Evolutionary conservation across 2,797 vertebrate species (phyloP).

Genomic region (Labroides dimidiatus): DNA sequence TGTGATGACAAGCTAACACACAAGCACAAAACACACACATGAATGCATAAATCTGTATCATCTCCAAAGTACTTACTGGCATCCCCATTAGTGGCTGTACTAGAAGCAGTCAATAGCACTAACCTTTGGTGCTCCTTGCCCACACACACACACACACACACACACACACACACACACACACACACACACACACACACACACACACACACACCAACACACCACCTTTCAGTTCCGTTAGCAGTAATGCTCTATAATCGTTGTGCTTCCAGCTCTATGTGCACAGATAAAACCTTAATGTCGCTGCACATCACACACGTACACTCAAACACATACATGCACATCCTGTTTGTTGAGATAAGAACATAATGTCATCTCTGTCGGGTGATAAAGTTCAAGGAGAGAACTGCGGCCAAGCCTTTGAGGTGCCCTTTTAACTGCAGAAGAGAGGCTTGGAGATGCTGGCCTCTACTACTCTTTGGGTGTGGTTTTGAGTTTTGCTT

Average conservation of each 20-base stretch:
- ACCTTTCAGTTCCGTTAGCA: constrained; percentile 49
- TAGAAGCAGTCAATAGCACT: constrained; percentile 63
- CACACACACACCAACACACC: constrained; percentile 17
- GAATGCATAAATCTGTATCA: constrained; percentile 48
- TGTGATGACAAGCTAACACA: constrained; percentile 23
- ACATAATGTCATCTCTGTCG: constrained; percentile 65
- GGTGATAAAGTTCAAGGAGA: constrained; percentile 78
- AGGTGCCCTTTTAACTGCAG: constrained; percentile 57
- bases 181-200: constrained; percentile 17
- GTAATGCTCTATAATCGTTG: constrained; percentile 68
- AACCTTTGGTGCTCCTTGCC: constrained; percentile 56
- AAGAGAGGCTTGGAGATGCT: constrained; percentile 22
- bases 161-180: constrained; percentile 19
- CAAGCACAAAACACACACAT: neutral
- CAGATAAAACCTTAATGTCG: constrained; percentile 72
- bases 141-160: constrained; percentile 18
- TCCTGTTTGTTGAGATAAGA: constrained; percentile 65
- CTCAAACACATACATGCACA: constrained; percentile 20
- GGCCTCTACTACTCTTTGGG: neutral
- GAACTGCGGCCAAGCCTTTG: constrained; percentile 49
- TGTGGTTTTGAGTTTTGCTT: neutral
- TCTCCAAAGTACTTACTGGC: constrained; percentile 64
- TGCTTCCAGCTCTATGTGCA: constrained; percentile 54
- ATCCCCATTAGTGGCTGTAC: constrained; percentile 64
- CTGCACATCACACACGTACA: constrained; percentile 27